Conservation (phyloP, 2,888 invertebrate genomes). For the Leucophora obtusa region DNA sequence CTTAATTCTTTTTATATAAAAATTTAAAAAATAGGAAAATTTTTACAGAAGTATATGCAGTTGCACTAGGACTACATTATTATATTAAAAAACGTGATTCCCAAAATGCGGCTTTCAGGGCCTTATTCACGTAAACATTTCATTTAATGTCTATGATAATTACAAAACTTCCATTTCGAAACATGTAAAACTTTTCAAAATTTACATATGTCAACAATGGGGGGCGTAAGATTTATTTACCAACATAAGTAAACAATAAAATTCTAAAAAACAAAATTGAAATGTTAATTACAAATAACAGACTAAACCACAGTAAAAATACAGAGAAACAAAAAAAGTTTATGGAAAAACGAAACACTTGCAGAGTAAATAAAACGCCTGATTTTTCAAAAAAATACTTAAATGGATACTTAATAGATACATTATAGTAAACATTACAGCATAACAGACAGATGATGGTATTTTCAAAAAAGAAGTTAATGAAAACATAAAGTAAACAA, state of each 20-base stretch:
- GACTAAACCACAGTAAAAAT: conserved; percentile 30
- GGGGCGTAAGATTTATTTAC: conserved; percentile 60
- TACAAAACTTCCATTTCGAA: conserved; percentile 28
- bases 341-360: conserved; percentile 41
- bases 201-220: conserved; percentile 68
- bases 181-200: conserved; percentile 39
- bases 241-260: conserved; percentile 57
- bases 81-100: too few relatives aligned
- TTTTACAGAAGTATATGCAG: too few relatives aligned
- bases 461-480: conserved; percentile 45
- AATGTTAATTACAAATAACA: conserved; percentile 63
- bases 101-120: too few relatives aligned
- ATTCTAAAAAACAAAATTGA: conserved; percentile 60
- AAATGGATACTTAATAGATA: conserved; percentile 54
- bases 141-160: not conserved
- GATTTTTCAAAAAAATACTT: conserved; percentile 44
- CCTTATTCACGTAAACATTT: too few relatives aligned
- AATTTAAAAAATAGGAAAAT: too few relatives aligned
- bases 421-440: conserved; percentile 23
- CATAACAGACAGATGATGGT: conserved; percentile 2
- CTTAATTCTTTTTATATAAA: too few relatives aligned
- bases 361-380: conserved; percentile 62
- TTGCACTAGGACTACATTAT: too few relatives aligned
- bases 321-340: conserved; percentile 8
- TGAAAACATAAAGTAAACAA: conserved; percentile 63